Evolutionary conservation across 2,797 vertebrate species (phyloP).

Genomic region (Megaceryle alcyon): DNA sequence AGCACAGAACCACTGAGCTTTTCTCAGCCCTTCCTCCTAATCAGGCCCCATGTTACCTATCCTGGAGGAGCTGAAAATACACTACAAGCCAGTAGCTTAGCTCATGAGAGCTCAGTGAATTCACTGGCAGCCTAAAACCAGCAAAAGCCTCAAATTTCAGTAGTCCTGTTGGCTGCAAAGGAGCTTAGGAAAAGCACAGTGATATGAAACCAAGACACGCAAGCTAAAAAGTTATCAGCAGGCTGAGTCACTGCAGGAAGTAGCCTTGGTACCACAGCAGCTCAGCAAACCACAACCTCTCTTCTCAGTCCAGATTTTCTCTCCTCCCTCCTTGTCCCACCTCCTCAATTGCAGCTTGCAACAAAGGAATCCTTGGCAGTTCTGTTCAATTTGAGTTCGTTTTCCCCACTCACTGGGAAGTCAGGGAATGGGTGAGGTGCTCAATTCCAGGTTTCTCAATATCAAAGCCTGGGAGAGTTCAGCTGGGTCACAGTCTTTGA

Average conservation of each 20-base stretch:
- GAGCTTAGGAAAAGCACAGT: background rate
- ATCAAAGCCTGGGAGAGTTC: slow-evolving; percentile 9
- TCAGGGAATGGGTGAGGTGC: background rate
- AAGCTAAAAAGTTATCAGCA: background rate
- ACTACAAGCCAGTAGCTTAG: background rate
- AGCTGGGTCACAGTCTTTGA: background rate
- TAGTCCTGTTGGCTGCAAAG: background rate
- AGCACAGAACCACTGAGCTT: background rate
- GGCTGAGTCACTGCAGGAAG: background rate
- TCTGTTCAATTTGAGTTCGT: background rate
- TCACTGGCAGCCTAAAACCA: background rate
- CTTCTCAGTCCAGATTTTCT: background rate
- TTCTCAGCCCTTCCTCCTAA: background rate
- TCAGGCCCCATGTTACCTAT: background rate
- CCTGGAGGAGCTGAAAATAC: background rate
- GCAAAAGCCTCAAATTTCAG: background rate
- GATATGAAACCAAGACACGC: background rate
- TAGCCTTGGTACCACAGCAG: background rate
- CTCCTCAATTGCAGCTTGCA: background rate
- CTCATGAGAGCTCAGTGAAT: background rate
- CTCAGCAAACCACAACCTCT: background rate
- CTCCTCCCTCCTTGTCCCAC: background rate
- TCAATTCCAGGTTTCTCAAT: background rate
- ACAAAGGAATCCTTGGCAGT: background rate
- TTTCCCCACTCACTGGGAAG: background rate